phyloP scores from a whole-genome alignment of 2,797 vertebrate species.

The Pteronotus mesoamericanus region DNA sequence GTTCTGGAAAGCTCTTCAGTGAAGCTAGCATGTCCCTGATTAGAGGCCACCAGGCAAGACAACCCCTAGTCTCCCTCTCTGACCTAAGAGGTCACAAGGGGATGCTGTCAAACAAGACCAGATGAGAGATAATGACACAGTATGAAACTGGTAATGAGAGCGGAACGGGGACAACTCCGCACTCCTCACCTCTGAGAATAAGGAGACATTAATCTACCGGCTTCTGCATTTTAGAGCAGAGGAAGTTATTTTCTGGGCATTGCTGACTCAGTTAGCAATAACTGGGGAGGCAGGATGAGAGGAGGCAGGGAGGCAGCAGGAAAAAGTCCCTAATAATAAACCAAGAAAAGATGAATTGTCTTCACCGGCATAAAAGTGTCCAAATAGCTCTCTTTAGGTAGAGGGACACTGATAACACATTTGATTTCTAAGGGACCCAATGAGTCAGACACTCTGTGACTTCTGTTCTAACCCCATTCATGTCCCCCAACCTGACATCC shows the following conservation, averaged over 20 bases:
- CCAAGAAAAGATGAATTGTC: not conserved
- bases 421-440: not conserved
- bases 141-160: not conserved
- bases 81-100: not conserved
- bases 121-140: not conserved
- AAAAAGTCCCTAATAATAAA: not conserved
- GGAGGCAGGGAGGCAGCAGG: fast-evolving
- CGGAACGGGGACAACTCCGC: not conserved
- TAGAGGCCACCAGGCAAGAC: not conserved
- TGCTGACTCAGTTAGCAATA: not conserved
- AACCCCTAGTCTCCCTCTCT: not conserved
- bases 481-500: not conserved
- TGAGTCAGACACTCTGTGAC: not conserved
- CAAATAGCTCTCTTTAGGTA: not conserved
- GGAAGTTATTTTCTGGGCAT: not conserved
- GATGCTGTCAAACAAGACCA: not conserved
- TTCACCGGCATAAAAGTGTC: not conserved
- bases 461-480: not conserved
- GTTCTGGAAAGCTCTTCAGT: not conserved
- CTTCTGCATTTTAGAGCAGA: not conserved
- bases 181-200: not conserved
- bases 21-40: not conserved
- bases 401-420: too few species aligned
- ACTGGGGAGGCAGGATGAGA: not conserved
- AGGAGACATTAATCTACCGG: not conserved